phyloP scores from a whole-genome alignment of 2,113 vertebrate genomes.

The Dolichallabes microphthalmus region DNA sequence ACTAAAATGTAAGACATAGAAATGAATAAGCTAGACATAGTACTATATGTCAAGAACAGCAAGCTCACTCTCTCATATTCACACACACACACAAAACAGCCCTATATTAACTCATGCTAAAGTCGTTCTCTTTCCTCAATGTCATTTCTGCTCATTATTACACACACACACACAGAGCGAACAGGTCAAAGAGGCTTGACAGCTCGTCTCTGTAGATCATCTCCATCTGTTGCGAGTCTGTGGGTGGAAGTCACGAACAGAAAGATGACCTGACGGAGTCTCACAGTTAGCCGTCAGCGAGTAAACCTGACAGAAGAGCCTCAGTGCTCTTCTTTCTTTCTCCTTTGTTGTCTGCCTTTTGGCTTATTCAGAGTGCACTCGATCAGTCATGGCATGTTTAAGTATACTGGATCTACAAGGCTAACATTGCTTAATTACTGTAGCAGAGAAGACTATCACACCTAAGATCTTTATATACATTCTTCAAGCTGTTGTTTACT shows the following conservation, averaged over 20 bases:
- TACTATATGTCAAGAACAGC: background rate
- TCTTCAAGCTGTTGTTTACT: too few relatives aligned
- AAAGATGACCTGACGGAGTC: slow-evolving; percentile 64
- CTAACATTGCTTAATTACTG: background rate
- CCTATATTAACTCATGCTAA: slow-evolving; percentile 15
- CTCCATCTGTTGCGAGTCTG: slow-evolving; percentile 62
- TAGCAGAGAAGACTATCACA: background rate
- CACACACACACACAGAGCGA: slow-evolving; percentile 20
- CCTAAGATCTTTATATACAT: background rate
- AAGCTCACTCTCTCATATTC: background rate
- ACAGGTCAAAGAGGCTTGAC: slow-evolving; percentile 37
- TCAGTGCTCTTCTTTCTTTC: slow-evolving; percentile 60
- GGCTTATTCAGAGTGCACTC: background rate
- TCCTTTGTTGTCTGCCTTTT: too few relatives aligned
- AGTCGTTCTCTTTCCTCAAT: slow-evolving; percentile 22
- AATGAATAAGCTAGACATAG: background rate
- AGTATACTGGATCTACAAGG: background rate
- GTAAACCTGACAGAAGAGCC: slow-evolving; percentile 66
- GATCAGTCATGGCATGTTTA: background rate
- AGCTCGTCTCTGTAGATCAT: slow-evolving; percentile 53
- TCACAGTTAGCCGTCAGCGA: slow-evolving; percentile 59
- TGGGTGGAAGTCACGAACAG: slow-evolving; percentile 55
- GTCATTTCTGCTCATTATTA: slow-evolving; percentile 19
- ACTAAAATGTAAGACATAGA: background rate
- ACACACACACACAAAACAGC: slow-evolving; percentile 31